Evolutionary conservation across 2,113 vertebrate species (phyloP).

Genomic region (Maccullochella peelii): DNA sequence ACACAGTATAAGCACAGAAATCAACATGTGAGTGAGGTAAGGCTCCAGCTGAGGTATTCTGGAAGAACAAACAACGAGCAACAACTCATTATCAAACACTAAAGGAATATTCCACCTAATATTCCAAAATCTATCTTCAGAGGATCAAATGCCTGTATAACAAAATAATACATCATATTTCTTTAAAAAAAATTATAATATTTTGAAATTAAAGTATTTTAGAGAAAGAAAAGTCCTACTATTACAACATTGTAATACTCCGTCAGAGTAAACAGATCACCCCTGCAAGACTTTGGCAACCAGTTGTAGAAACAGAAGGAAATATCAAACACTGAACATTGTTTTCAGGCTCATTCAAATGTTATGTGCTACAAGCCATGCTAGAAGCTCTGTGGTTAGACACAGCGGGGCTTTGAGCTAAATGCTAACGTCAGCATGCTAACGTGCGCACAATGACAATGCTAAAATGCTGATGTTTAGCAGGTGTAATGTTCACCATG

Average conservation of each 20-base stretch:
- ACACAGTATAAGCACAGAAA: constrained; percentile 39
- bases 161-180: too few relatives aligned
- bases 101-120: background rate
- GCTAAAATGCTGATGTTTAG: background rate
- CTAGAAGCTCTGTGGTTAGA: too few relatives aligned
- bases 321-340: background rate
- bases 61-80: constrained; percentile 14
- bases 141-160: background rate
- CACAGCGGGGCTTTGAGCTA: background rate
- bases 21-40: constrained; percentile 6
- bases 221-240: too few relatives aligned
- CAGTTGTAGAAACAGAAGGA: background rate
- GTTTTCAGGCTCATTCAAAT: too few relatives aligned
- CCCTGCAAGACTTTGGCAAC: background rate
- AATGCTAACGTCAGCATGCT: background rate
- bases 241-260: too few relatives aligned
- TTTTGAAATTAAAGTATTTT: background rate
- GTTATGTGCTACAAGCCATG: too few relatives aligned
- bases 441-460: background rate
- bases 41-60: background rate
- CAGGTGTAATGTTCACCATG: too few relatives aligned
- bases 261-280: background rate
- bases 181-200: background rate
- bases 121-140: background rate
- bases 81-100: background rate